Evolutionary conservation across 2,113 vertebrate genomes (phyloP), one percentile per base, ranked within the genome.

Genomic region (Hemicordylus capensis): DNA sequence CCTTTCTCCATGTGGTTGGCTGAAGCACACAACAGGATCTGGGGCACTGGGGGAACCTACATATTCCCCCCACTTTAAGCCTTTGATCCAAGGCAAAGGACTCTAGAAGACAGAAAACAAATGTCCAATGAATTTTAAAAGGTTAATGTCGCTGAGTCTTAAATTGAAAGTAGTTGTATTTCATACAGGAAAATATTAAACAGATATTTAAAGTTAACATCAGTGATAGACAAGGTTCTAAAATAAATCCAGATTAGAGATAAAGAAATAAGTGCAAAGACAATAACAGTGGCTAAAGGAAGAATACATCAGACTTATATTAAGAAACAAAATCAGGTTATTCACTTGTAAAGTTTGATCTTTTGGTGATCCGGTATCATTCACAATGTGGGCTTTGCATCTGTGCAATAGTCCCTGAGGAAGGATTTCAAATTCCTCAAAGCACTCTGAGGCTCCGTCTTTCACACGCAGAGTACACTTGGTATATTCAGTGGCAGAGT

Each of bases 1-100:
- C 42, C 96, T 94, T 91, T 99, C 98, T 64, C 98, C 98, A 0
- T 99, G 98, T 1, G 98, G 98, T 77, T 99, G 99, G 89, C 98
- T 99, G 96, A 99, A 99, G 93, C 98, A 99, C 76, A 99, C 98
- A 89, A 98, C 97, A 6, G 99, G 99, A 85, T 99, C 98, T 0
- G 98, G 97, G 87, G 98, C 95, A 63, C 98, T 99, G n/a, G 99
- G 98, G 19, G 99, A 99, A 44, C 99, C 99, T 31, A 99, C 98
- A 0, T 99, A 99, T 93, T 99, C 99, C 1, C 99, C 99, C 99
- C 99, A 99, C 90, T 99, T 99, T 91, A 99, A 95, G 61, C 98
- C 98, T 95, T 97, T 98, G 93, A 99, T 98, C 99, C 99, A 99
- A 0, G 98, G 97, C 76, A 99, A 92, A 3, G 99, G 99, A 91